Evolutionary conservation across 2,888 invertebrate species (phyloP), one percentile per base, ranked within the genome.

Genomic region (Plagiodera versicolora): DNA sequence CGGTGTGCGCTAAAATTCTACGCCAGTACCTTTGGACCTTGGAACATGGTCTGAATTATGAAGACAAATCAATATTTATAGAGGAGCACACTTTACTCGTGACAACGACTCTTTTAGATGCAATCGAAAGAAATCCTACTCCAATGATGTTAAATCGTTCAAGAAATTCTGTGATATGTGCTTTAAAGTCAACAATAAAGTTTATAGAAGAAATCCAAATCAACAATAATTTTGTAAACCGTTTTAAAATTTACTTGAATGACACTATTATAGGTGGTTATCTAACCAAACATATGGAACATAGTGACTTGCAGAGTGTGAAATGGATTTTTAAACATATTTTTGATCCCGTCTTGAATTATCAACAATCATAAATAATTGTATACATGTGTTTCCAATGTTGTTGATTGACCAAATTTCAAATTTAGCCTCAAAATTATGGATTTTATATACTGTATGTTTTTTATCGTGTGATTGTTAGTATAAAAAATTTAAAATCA

Each of bases 21-120:
- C 63, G 67, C 32, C 63, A 65, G 20, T 64, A 72, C 44, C 67
- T 78, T 17, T 77, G 72, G 72, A 55, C 61, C 17, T 58, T 71
- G 11, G 69, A 69, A 35, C 76, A 72, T 14, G 74, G 69, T 11
- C 60, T 77, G 19, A 71, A 63, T 59, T 77, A 73, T 59, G 74
- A 72, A 5, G 75, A 76, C 60, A 66, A 65, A 14, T 73, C 76
- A 3, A 75, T 78, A 53, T 75, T 75, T 57, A 64, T 76, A 4
- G 76, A 77, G 59, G 77, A 78, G 61, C 75, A 77, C 52, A 68
- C 73, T 0, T 67, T 74, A 47, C 48, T 76, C 47, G 74, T 77
- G 6, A 75, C 76, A 2, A 72, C 71, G 6, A 59, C 67, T 16
- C 63, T 77, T 14, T 63, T 76, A 18, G 73, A 77, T 58, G 63